Percentiles rank a stretch among this genome's conserved stretches.
These are phyloP conservation scores for Serinus canaria DNA, from an alignment of 2,113 vertebrate genomes.

Conservation along the genomic window DNA sequence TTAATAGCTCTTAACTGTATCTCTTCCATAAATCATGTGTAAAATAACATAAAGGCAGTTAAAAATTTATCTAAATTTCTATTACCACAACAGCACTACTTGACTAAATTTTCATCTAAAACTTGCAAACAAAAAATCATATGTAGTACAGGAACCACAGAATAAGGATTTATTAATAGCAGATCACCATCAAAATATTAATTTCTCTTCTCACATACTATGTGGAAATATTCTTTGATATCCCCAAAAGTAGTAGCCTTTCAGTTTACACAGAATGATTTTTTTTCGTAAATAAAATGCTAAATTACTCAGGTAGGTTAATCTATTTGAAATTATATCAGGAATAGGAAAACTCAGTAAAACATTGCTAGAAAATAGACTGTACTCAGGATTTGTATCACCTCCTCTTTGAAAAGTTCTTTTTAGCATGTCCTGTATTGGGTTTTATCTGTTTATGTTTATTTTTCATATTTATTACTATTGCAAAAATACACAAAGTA, in stretches of 20 bases:
- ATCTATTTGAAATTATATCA: neutral
- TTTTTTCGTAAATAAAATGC: neutral
- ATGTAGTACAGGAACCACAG: neutral
- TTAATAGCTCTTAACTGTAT: neutral
- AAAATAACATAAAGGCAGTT: neutral
- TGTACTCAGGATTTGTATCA: neutral
- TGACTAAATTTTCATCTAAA: neutral
- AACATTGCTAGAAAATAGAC: neutral
- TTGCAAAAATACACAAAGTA: neutral
- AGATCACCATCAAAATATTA: neutral
- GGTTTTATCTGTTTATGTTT: neutral
- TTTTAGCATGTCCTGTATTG: neutral
- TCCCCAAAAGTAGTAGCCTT: neutral
- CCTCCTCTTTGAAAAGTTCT: neutral
- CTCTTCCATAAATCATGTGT: neutral
- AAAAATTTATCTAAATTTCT: neutral
- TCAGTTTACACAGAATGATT: neutral
- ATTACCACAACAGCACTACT: neutral
- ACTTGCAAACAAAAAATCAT: neutral
- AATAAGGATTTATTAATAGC: neutral
- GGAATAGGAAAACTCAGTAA: neutral
- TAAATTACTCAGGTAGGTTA: neutral
- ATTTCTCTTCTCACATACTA: neutral
- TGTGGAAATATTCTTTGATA: neutral
- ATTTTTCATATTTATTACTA: neutral